Evolutionary conservation across 2,797 vertebrate species (phyloP), one percentile per base, ranked within the genome.

Genomic region (Mionectes olivaceus): DNA sequence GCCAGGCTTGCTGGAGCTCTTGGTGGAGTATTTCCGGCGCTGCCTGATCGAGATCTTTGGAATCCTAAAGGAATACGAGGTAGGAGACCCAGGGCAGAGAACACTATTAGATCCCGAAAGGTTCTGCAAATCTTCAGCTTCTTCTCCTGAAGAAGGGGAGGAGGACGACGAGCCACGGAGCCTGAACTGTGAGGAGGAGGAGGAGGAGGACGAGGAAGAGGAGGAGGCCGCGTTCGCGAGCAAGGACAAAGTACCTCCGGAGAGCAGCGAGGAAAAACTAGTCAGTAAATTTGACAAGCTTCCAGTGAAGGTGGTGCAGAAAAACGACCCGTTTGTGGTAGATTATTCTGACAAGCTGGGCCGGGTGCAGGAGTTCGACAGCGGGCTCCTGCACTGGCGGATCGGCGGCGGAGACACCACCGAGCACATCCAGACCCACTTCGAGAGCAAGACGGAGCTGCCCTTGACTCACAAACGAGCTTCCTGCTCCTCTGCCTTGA

Each of bases 1-100:
- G 94, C 99, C 99, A 92, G 99, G 99, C 55, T 98, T 99, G 79
- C 97, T 99, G 93, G 99, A 99, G 89, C 98, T 99, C 96, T 97
- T 99, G 89, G 99, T 99, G 95, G 99, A 99, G 97, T 99, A 99
- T 98, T 99, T 99, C 97, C 98, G 99, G 90, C 99, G 99, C 96
- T 99, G 99, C 98, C 98, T 99, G 96, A 99, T 99, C 5, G 99
- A 99, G 97, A 99, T 99, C 97, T 99, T 99, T 96, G 99, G 99
- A 91, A 99, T 99, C 96, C 98, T 99, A 96, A 99, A 98, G 82
- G 99, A 99, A 96, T 99, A 99, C n/a, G 99, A 99, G 96, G 99
- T 99, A 92, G 99, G 99, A 92, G 99, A 99, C 95, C 99, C 98
- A 53, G 99, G 99, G 92, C 99, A 99, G 98, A 99, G 98, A 98